These are phyloP conservation scores for Bufo gargarizans DNA, from an alignment of 2,113 vertebrate genomes.

Conservation along the genomic window DNA sequence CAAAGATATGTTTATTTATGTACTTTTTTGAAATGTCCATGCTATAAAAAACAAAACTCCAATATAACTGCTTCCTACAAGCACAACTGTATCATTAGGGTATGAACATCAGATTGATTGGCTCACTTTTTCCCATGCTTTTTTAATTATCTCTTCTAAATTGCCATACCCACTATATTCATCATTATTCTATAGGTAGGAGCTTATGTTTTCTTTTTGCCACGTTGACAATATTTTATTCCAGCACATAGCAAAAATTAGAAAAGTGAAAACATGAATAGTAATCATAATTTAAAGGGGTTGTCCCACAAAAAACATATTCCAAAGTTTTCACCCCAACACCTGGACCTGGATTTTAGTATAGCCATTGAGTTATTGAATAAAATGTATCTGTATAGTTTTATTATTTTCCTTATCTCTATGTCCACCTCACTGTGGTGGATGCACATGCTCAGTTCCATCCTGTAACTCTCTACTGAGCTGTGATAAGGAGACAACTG, in stretches of 20 bases:
- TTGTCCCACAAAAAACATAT: too few species aligned
- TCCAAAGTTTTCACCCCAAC: too few species aligned
- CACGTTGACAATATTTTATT: neutral
- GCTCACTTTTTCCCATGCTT: neutral
- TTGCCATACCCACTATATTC: neutral
- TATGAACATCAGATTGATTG: neutral
- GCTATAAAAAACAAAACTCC: neutral
- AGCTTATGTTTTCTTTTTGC: neutral
- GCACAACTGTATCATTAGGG: neutral
- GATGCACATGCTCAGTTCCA: too few species aligned
- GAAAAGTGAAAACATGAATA: neutral
- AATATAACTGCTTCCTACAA: neutral
- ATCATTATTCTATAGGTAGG: neutral
- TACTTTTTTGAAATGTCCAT: neutral
- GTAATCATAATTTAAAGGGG: neutral
- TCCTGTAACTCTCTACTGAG: too few species aligned
- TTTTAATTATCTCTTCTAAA: neutral
- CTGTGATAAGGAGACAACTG: too few species aligned
- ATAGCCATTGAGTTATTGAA: too few species aligned
- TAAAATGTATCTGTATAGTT: too few species aligned
- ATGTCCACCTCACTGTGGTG: too few species aligned
- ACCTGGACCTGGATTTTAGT: too few species aligned
- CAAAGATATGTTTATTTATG: conserved; percentile 1
- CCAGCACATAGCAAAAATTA: neutral
- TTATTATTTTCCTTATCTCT: too few species aligned